phyloP scores from a whole-genome alignment of 2,113 vertebrate species.

The Enhydra lutris region DNA sequence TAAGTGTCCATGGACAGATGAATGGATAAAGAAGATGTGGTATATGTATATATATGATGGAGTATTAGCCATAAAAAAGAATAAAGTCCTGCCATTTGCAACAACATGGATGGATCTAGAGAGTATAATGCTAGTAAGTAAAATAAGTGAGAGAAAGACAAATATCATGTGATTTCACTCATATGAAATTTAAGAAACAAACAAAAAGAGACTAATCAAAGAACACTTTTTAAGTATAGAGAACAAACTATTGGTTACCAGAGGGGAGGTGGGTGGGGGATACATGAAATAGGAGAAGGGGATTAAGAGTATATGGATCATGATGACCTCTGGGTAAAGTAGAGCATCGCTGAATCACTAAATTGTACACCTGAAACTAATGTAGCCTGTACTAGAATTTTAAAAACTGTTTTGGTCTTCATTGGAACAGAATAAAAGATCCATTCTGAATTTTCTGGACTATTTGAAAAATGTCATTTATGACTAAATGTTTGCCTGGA shows the following conservation, averaged over 20 bases:
- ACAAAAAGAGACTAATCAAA: not conserved
- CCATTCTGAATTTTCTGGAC: not conserved
- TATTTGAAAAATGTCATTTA: not conserved
- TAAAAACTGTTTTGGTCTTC: not conserved
- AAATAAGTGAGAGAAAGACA: too few species aligned
- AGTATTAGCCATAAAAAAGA: too few species aligned
- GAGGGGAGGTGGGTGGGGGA: not conserved
- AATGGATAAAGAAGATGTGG: too few species aligned
- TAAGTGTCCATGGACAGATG: too few species aligned
- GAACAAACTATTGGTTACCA: not conserved
- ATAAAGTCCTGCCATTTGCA: too few species aligned
- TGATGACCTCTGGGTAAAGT: not conserved
- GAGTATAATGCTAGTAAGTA: too few species aligned
- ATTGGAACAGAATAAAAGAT: not conserved
- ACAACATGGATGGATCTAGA: too few species aligned
- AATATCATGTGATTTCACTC: too few species aligned
- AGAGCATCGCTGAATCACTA: not conserved
- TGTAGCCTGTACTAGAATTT: not conserved
- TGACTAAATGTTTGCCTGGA: not conserved
- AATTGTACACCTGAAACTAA: not conserved
- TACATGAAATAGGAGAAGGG: not conserved
- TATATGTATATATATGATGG: too few species aligned
- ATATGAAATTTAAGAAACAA: not conserved
- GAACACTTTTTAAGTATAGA: not conserved
- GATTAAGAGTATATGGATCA: not conserved